Percentiles rank a stretch among this genome's conserved stretches.
These are phyloP conservation scores for Anabacerthia variegaticeps DNA, from an alignment of 2,797 vertebrate genomes.

Conservation along the genomic window DNA sequence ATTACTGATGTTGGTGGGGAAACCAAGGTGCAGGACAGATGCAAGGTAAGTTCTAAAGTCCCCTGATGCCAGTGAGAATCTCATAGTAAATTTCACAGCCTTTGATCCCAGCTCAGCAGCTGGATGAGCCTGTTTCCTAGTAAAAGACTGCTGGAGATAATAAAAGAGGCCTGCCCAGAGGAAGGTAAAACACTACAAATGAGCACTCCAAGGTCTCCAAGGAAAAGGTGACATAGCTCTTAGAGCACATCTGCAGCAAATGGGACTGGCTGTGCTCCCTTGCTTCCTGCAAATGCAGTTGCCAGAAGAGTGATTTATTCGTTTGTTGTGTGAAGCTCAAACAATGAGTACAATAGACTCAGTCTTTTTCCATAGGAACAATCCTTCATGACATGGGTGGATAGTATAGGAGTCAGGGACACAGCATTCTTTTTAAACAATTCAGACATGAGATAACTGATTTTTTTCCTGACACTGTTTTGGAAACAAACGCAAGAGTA, in stretches of 20 bases:
- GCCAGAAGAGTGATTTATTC: constrained; percentile 4
- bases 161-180: neutral
- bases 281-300: neutral
- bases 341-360: neutral
- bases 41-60: neutral
- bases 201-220: neutral
- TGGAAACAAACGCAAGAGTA: neutral
- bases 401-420: neutral
- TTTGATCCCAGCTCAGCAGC: neutral
- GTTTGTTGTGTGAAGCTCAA: neutral
- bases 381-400: neutral
- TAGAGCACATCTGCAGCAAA: neutral
- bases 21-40: neutral
- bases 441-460: neutral
- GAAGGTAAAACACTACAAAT: neutral
- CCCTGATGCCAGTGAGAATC: rapidly evolving
- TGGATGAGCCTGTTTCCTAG: neutral
- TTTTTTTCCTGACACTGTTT: neutral
- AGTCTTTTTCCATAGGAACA: neutral
- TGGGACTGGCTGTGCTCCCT: neutral
- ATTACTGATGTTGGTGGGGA: neutral
- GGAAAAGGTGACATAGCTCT: neutral
- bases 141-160: neutral
- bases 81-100: neutral
- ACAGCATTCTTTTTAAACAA: constrained; percentile 33